These are phyloP conservation scores for Eupithecia inturbata DNA, from an alignment of 2,888 invertebrate genomes.

Conservation along the genomic window DNA sequence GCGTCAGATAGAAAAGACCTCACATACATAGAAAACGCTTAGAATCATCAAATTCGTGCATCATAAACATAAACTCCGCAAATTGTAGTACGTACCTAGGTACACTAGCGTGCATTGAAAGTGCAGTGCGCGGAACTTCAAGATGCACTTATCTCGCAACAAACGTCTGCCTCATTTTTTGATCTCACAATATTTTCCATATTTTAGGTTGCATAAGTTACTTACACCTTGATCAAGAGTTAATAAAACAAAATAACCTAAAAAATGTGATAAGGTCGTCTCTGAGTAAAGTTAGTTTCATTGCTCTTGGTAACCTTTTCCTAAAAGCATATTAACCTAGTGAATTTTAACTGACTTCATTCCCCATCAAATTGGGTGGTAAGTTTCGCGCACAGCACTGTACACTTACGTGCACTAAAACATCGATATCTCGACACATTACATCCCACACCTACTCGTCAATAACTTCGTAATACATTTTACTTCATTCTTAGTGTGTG, in stretches of 20 bases:
- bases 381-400: slow-evolving; percentile 32
- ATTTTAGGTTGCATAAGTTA: not conserved
- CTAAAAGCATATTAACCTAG: not conserved
- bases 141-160: slow-evolving; percentile 2
- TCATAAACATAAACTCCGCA: slow-evolving; percentile 25
- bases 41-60: slow-evolving; percentile 42
- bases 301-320: not conserved
- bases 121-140: slow-evolving; percentile 21
- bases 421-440: slow-evolving; percentile 75
- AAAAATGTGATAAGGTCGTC: no score
- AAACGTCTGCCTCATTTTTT: not conserved
- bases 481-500: slow-evolving; percentile 19
- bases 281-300: not conserved
- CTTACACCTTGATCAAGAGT: not conserved
- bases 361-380: slow-evolving; percentile 15
- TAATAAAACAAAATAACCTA: no score
- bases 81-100: slow-evolving; percentile 21
- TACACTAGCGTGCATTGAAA: slow-evolving; percentile 51
- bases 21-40: slow-evolving; percentile 17
- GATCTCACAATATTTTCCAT: not conserved
- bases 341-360: not conserved
- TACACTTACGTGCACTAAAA: slow-evolving; percentile 68
- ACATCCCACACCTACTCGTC: slow-evolving; percentile 48
- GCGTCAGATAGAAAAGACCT: not conserved
- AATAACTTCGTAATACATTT: not conserved